phyloP scores from a whole-genome alignment of 1,140 invertebrate species.

The Notospermus geniculatus region DNA sequence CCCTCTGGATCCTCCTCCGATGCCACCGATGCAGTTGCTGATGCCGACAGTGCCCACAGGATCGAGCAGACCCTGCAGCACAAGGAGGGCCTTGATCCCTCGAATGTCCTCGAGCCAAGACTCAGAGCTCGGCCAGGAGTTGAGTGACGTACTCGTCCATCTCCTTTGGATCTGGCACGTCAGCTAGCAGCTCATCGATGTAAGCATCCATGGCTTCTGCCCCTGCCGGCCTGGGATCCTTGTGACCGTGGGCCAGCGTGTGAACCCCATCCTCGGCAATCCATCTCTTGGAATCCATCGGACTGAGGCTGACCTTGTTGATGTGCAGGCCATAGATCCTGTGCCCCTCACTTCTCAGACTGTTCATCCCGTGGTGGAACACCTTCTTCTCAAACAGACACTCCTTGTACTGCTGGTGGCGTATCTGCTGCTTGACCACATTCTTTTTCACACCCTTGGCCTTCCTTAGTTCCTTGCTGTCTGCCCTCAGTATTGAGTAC shows the following conservation, averaged over 20 bases:
- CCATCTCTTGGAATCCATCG: constrained; percentile 22
- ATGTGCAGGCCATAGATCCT: constrained; percentile 19
- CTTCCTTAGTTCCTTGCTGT: constrained; percentile 27
- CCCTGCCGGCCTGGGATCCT: neutral
- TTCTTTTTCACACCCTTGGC: constrained; percentile 29
- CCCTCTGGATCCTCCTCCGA: neutral
- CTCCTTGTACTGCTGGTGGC: constrained; percentile 27
- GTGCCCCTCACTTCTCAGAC: constrained; percentile 25
- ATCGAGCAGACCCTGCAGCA: constrained; percentile 2
- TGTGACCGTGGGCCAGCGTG: constrained; percentile 19
- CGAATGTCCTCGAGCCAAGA: too few species aligned
- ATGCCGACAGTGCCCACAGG: neutral
- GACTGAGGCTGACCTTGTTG: constrained; percentile 18
- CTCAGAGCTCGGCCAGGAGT: neutral
- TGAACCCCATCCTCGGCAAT: constrained; percentile 18
- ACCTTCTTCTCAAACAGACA: constrained; percentile 23
- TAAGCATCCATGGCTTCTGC: neutral
- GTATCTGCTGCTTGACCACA: constrained; percentile 25
- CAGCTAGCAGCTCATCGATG: neutral
- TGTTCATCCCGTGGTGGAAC: constrained; percentile 22
- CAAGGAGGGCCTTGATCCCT: neutral
- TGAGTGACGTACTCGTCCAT: too few species aligned
- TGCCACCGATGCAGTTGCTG: neutral
- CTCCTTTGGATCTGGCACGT: neutral
- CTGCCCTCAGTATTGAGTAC: constrained; percentile 39